Base-by-base conservation (phyloP, 2,797 vertebrate genomes). In the Propithecus perrieri region DNA sequence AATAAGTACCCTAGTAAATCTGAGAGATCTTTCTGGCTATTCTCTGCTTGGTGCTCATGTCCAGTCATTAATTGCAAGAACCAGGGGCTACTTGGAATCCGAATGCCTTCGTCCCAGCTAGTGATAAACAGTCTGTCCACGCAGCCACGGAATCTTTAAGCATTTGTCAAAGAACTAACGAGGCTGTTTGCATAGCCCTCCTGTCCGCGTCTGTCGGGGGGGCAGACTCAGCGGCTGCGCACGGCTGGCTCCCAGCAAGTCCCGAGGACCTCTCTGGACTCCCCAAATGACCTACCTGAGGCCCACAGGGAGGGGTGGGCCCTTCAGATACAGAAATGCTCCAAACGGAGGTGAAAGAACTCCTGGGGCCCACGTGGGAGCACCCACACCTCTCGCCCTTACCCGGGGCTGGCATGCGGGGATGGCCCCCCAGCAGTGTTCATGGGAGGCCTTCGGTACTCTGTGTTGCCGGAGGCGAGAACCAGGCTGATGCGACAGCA, bases 161-260 rank as follows among this genome's bases (percentile, higher is more conserved):
- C 81, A 3, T 94, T 72, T 84, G 74, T 91, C 83, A 55, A 30
- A 30, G 50, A 55, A 11, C 61, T 72, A 76, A 90, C 14, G 7
- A 79, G 86, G 48, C 48, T 13, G 30, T 26, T 3, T 26, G n/a
- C 6, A 0, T 1, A 20, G 65, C 46, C 55, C 48, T 30, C 59
- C 85, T 3, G 35, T n/a, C 89, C 12, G 0, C 20, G 9, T 43
- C 50, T 28, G 57, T 1, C 0, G 67, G 26, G 0, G 28, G 55
- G 3, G 0, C 1, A 2, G 67, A 22, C 1, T 0, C 0, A 7
- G 12, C 0, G 13, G 63, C 53, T 2, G 13, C 41, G 63, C 0
- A 0, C 0, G 1, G 33, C 15, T 0, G 15, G 22, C 26, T 50
- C 20, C 0, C 0, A 0, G n/a, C 2, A 2, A 18, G 41, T 43